A percentile compares a stretch with the other conserved stretches of the same genome.
Conservation (phyloP, 2,888 invertebrate genomes). For the Callinectes sapidus region DNA sequence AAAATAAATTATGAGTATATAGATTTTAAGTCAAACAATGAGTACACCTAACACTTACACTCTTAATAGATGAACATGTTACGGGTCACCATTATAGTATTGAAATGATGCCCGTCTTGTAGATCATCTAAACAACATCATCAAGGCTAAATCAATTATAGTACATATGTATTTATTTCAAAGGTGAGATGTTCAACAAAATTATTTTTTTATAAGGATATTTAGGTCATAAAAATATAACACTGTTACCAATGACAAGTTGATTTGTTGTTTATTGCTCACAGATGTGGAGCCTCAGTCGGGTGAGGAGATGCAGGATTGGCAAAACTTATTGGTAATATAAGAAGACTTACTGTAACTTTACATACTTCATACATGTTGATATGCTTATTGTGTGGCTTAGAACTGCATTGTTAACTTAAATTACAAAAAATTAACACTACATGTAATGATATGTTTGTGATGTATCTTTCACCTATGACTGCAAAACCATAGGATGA, state of each 20-base stretch:
- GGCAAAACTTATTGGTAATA: background rate
- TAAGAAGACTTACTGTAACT: background rate
- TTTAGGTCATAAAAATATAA: background rate
- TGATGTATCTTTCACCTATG: background rate
- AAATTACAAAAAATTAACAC: background rate
- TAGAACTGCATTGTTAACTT: background rate
- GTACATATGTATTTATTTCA: too few species aligned
- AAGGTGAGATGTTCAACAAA: too few species aligned
- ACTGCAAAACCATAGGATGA: background rate
- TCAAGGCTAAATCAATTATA: too few species aligned
- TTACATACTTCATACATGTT: background rate
- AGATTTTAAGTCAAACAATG: too few species aligned
- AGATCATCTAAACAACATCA: too few species aligned
- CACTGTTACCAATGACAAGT: background rate
- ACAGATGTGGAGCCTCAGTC: background rate
- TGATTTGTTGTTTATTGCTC: background rate
- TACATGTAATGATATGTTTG: constrained; percentile 18
- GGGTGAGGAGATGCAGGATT: background rate
- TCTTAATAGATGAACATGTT: too few species aligned
- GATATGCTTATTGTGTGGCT: background rate
- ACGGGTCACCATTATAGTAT: too few species aligned
- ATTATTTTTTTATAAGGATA: background rate
- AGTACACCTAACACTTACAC: too few species aligned
- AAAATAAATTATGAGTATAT: too few species aligned
- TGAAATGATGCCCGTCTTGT: too few species aligned